Evolutionary conservation across 2,113 vertebrate genomes (phyloP).

Genomic region (Peucedramus taeniatus): DNA sequence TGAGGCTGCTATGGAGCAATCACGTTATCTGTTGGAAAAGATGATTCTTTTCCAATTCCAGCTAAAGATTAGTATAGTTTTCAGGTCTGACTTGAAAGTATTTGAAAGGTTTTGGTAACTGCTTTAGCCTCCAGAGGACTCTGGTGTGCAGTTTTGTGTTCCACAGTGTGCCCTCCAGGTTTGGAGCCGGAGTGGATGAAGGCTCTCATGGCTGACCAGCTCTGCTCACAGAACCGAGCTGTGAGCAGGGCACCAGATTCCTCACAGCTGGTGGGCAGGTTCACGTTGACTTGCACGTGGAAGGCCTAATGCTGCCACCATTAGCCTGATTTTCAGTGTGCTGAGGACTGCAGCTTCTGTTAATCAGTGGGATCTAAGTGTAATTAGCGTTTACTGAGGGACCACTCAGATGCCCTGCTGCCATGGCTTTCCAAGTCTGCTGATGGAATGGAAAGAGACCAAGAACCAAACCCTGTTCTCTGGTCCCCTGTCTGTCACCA

Average conservation of each 20-base stretch:
- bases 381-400: constrained; percentile 16
- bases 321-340: neutral
- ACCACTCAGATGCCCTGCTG: neutral
- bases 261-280: neutral
- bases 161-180: neutral
- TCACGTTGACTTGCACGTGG: neutral
- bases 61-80: neutral
- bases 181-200: neutral
- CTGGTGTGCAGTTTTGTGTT: neutral
- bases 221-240: neutral
- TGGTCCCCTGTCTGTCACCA: neutral
- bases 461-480: constrained; percentile 13
- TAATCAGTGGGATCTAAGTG: constrained; percentile 30
- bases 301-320: neutral
- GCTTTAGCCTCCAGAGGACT: neutral
- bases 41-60: neutral
- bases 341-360: constrained; percentile 19
- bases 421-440: constrained; percentile 30
- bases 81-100: neutral
- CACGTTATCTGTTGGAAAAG: neutral
- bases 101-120: neutral
- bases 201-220: neutral
- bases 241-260: neutral
- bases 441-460: constrained; percentile 54
- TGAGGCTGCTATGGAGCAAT: neutral